Conservation (phyloP, 1,140 invertebrate species). For the Chymomyza costata region DNA sequence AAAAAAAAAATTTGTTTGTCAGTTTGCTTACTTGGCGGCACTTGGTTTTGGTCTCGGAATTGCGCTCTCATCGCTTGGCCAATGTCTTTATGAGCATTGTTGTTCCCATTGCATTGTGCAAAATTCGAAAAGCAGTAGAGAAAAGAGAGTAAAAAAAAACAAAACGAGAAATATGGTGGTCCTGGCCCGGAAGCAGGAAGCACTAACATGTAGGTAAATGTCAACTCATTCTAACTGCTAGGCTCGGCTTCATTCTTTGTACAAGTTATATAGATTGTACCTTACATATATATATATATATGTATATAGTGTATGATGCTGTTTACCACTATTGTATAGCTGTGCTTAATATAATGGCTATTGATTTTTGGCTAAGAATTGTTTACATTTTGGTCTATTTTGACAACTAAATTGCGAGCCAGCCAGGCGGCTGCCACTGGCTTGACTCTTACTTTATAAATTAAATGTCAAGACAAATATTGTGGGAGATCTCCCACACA, state of each 20-base stretch:
- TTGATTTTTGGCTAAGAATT: constrained; percentile 45
- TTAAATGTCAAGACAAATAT: constrained; percentile 66
- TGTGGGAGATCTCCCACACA: too few relatives aligned
- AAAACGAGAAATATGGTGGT: too few relatives aligned
- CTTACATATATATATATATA: too few relatives aligned
- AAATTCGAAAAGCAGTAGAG: too few relatives aligned
- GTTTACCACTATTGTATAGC: too few relatives aligned
- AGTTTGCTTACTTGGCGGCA: too few relatives aligned
- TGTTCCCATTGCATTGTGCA: constrained; percentile 43
- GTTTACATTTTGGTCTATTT: constrained; percentile 66
- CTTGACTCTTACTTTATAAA: constrained; percentile 52
- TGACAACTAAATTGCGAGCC: constrained; percentile 62
- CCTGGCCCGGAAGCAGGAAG: constrained; percentile 57
- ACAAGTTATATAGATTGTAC: constrained; percentile 31
- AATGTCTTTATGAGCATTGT: constrained; percentile 60
- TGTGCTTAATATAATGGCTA: constrained; percentile 38
- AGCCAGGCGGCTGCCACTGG: constrained; percentile 24
- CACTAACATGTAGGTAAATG: constrained; percentile 59
- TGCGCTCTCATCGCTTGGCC: neutral
- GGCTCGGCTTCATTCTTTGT: constrained; percentile 35
- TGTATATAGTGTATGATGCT: too few relatives aligned
- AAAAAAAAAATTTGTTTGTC: too few relatives aligned
- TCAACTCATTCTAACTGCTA: constrained; percentile 57
- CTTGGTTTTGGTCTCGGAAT: too few relatives aligned
- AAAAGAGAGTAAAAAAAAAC: too few relatives aligned